Evolutionary conservation across 2,113 vertebrate genomes (phyloP).

Genomic region (Notarius lentiginosus): DNA sequence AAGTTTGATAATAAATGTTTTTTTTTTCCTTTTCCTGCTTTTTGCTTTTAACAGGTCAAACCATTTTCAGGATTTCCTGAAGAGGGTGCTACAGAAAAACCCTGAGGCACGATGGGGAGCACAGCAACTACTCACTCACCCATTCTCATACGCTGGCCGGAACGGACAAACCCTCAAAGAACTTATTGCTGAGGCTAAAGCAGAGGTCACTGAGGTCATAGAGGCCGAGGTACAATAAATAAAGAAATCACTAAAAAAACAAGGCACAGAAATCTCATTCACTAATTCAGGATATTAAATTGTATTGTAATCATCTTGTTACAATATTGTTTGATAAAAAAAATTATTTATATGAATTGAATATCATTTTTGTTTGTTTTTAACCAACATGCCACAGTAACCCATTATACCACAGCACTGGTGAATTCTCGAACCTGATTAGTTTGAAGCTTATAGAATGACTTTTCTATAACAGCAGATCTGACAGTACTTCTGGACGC

Average conservation of each 20-base stretch:
- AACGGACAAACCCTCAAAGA: slow-evolving; percentile 62
- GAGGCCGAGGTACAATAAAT: slow-evolving; percentile 58
- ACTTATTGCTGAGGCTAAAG: slow-evolving; percentile 70
- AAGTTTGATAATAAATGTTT: not conserved
- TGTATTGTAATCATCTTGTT: not conserved
- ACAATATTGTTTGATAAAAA: not conserved
- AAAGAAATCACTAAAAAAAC: not conserved
- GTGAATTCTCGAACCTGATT: not conserved
- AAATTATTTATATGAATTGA: not conserved
- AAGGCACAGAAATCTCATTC: not conserved
- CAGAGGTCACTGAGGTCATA: slow-evolving; percentile 69
- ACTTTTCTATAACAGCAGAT: not conserved
- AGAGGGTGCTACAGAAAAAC: slow-evolving; percentile 67
- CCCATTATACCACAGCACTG: not conserved
- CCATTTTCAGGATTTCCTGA: slow-evolving; percentile 73
- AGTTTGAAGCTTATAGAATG: not conserved
- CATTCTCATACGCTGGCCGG: slow-evolving; percentile 59
- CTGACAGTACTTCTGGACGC: not conserved
- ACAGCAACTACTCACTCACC: slow-evolving; percentile 69
- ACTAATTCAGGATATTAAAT: not conserved
- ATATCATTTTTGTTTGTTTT: not conserved
- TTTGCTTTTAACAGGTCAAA: slow-evolving; percentile 63
- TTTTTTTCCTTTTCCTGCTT: not conserved
- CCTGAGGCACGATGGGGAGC: slow-evolving; percentile 64
- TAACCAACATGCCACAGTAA: not conserved